Base-by-base conservation (phyloP, 1,140 invertebrate genomes). In the Dreissena polymorpha region DNA sequence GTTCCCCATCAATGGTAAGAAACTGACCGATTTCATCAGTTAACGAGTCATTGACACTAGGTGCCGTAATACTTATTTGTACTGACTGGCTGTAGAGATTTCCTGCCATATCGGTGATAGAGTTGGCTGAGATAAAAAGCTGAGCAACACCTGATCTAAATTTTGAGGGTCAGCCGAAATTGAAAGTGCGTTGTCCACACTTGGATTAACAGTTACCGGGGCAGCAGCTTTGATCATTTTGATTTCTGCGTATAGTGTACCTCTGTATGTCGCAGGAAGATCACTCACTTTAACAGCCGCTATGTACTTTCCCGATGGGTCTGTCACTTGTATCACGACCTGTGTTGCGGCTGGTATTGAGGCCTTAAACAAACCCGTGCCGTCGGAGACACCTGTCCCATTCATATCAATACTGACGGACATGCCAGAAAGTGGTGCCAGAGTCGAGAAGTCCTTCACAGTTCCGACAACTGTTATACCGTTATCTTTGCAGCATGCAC, bases 241-340 rank as follows among this genome's bases (percentile, higher is more conserved):
- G 16, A 80, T 16, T 65, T 64, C 16, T 16, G 71, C 55, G 6
- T 71, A 2, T 0, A 80, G 39, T 14, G 78, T 68, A 8, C 68
- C 78, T 49, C 69, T 27, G 29, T 71, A 71, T 27, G n/a, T 39
- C 21, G 64, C 60, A 25, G 78, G 51, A n/a, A 80, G 70, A 25
- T 80, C 69, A 64, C 71, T 60, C 13, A 72, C 49, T 49, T 65
- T 80, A 13, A 80, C 57, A 23, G 78, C 78, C 23, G 60, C 68
- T 21, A 72, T n/a, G 57, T 80, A 80, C 49, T 25, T 63, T 13
- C 27, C 21, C 1, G 18, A 27, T 16, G 18, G 21, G 18, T 80
- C 69, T 7, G 29, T 18, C 5, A 60, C 67, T 0, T 16, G 25
- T 10, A 80, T 23, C 18, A 80, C 69, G 13, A 80, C 13, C 10